These are phyloP conservation scores for Porites australiensis DNA, from an alignment of 64 coral and sea anemone species.

Conservation along the genomic window DNA sequence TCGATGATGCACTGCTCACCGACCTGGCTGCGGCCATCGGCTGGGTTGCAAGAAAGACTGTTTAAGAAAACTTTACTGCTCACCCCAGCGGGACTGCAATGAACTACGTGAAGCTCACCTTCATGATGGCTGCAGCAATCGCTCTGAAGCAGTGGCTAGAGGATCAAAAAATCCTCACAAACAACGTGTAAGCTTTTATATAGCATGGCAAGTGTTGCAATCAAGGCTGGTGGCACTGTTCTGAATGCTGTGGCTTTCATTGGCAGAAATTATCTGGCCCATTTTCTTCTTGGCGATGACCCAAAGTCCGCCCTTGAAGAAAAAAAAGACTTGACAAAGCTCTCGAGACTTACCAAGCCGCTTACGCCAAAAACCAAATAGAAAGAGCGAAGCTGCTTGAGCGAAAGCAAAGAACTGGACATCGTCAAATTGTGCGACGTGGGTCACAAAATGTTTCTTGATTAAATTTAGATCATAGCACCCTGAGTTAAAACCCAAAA, in stretches of 20 bases:
- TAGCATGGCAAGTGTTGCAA: conserved; percentile 30
- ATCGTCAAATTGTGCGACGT: not conserved
- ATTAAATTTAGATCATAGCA: conserved; percentile 19
- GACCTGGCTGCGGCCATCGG: not conserved
- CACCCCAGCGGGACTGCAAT: not conserved
- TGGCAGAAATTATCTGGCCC: conserved; percentile 49
- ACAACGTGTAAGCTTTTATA: too few relatives aligned
- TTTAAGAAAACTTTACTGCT: not conserved
- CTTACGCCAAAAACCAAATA: not conserved
- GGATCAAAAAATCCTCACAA: not conserved
- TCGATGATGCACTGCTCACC: conserved; percentile 5
- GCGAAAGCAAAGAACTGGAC: not conserved
- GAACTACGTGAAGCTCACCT: conserved; percentile 25
- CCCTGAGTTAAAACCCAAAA: conserved; percentile 35
- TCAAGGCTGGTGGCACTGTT: conserved; percentile 40
- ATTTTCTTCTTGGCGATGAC: not conserved
- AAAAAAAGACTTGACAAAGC: conserved; percentile 32
- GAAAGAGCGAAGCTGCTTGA: conserved; percentile 26
- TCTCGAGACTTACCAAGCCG: conserved; percentile 50
- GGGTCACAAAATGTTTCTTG: conserved; percentile 15
- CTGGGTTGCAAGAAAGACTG: not conserved
- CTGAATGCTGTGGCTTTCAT: conserved; percentile 53
- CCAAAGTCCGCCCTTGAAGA: not conserved
- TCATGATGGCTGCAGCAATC: not conserved
- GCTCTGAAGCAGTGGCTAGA: not conserved